Evolutionary conservation across 2,113 vertebrate genomes (phyloP).

Genomic region (Eidolon helvum): DNA sequence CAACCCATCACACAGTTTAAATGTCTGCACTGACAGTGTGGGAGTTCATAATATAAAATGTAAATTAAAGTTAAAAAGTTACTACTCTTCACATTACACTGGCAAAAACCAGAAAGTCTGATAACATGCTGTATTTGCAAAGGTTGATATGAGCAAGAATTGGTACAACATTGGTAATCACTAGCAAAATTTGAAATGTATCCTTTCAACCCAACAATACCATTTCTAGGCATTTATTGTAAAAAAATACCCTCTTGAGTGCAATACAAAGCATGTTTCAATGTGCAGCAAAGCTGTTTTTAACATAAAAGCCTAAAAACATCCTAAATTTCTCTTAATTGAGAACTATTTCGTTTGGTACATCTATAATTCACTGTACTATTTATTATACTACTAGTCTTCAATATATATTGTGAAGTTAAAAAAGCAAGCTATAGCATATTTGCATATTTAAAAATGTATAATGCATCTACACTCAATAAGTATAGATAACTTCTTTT

Average conservation of each 20-base stretch:
- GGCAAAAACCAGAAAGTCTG: background rate
- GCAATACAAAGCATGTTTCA: background rate
- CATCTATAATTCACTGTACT: background rate
- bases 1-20: background rate
- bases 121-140: background rate
- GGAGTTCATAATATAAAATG: background rate
- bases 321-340: background rate
- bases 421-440: background rate
- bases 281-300: background rate
- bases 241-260: background rate
- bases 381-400: background rate
- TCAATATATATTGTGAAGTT: background rate
- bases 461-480: background rate
- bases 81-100: background rate
- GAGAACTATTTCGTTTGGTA: background rate
- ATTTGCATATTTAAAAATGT: background rate
- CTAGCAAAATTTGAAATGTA: background rate
- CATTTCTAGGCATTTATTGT: background rate
- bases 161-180: background rate
- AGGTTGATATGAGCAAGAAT: background rate
- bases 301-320: background rate
- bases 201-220: background rate
- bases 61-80: background rate
- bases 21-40: background rate
- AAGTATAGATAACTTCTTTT: background rate